Evolutionary conservation across 2,797 vertebrate species (phyloP).

Genomic region (Clarias fuscus): DNA sequence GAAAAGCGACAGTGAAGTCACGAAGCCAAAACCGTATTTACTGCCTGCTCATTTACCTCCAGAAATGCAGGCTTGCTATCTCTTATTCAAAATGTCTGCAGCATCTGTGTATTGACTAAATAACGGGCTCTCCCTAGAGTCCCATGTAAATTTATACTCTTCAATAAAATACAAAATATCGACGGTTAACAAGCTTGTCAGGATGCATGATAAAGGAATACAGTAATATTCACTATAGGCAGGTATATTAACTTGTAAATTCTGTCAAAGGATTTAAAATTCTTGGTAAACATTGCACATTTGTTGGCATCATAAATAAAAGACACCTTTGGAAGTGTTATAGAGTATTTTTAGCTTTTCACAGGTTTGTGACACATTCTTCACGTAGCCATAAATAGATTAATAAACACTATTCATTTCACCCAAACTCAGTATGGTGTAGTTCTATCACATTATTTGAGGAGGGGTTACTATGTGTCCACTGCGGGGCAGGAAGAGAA

Average conservation of each 20-base stretch:
- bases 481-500: neutral
- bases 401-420: constrained; percentile 1
- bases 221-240: neutral
- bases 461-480: constrained; percentile 45
- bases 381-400: constrained; percentile 20
- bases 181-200: neutral
- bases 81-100: constrained; percentile 63
- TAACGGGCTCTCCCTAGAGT: constrained; percentile 57
- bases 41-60: constrained; percentile 60
- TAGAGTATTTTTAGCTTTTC: constrained; percentile 21
- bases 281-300: neutral
- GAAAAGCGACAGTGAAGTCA: constrained; percentile 51
- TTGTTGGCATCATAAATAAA: neutral
- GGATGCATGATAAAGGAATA: neutral
- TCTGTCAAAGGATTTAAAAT: neutral
- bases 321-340: neutral
- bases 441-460: constrained; percentile 23
- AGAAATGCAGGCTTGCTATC: constrained; percentile 60
- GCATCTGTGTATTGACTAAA: constrained; percentile 37
- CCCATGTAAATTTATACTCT: constrained; percentile 36
- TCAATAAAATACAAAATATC: constrained; percentile 30
- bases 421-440: constrained; percentile 6
- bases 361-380: constrained; percentile 26
- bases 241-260: constrained; percentile 23
- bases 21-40: constrained; percentile 62